Evolutionary conservation across 1,140 invertebrate genomes (phyloP).

Genomic region (Lordiphosa stackelbergi): DNA sequence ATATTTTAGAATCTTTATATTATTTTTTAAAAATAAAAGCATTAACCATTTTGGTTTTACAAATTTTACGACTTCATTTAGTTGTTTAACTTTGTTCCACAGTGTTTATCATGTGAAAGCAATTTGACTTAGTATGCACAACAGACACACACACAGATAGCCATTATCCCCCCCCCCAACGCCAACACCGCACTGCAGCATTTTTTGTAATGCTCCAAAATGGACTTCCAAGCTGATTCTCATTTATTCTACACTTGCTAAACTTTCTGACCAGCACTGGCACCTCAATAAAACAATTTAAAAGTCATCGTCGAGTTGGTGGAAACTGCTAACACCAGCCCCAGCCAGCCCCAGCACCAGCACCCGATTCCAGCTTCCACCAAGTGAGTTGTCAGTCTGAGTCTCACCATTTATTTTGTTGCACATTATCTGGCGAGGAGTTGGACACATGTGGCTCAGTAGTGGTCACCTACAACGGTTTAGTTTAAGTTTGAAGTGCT

Average conservation of each 20-base stretch:
- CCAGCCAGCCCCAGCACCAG: not conserved
- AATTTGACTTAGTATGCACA: constrained; percentile 4
- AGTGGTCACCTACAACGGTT: constrained; percentile 6
- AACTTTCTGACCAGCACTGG: constrained; percentile 49
- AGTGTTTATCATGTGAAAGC: constrained; percentile 2
- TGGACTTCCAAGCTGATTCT: constrained; percentile 48
- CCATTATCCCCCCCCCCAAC: not conserved
- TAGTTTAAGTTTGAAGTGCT: constrained; percentile 10
- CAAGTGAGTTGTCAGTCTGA: constrained; percentile 36
- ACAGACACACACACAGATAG: not conserved
- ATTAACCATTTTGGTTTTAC: too few relatives aligned
- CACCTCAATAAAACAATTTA: constrained; percentile 59
- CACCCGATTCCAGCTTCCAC: not conserved
- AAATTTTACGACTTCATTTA: not conserved
- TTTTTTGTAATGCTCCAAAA: constrained; percentile 31
- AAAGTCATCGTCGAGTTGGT: constrained; percentile 45
- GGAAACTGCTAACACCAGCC: not conserved
- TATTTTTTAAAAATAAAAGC: too few relatives aligned
- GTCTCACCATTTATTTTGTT: constrained; percentile 50
- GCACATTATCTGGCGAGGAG: constrained; percentile 33
- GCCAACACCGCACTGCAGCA: not conserved
- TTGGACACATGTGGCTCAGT: constrained; percentile 11
- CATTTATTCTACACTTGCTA: constrained; percentile 51
- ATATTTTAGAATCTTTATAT: too few relatives aligned
- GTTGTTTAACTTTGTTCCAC: not conserved